Conservation (phyloP, 1,140 invertebrate genomes). For the Centruroides vittatus region DNA sequence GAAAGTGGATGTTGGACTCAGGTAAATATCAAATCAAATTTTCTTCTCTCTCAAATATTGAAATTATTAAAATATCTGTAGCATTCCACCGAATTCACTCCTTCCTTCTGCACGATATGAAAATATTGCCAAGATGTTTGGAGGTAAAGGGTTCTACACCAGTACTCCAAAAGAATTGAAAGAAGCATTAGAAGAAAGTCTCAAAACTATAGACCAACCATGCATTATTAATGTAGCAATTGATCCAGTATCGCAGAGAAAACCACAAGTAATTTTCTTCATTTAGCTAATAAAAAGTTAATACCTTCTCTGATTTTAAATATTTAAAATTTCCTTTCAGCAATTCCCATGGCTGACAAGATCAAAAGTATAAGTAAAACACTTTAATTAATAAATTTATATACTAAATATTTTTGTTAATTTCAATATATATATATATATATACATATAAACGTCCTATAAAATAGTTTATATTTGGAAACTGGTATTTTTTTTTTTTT, state of each 20-base stretch:
- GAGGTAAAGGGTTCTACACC: conserved; percentile 62
- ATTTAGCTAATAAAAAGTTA: neutral
- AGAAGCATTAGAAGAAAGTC: conserved; percentile 45
- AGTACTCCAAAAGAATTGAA: conserved; percentile 57
- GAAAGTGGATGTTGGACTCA: conserved; percentile 24
- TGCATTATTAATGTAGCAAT: conserved; percentile 85
- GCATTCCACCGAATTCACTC: conserved; percentile 64
- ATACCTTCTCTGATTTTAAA: neutral
- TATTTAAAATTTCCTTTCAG: conserved; percentile 15
- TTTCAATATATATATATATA: too few species aligned
- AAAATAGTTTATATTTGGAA: too few species aligned
- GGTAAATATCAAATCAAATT: too few species aligned
- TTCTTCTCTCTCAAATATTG: neutral
- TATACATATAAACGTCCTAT: too few species aligned
- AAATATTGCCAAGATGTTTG: conserved; percentile 72
- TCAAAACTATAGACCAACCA: conserved; percentile 50
- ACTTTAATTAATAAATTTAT: neutral
- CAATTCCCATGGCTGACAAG: conserved; percentile 79
- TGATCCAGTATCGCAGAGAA: conserved; percentile 68
- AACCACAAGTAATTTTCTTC: conserved; percentile 48
- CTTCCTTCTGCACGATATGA: conserved; percentile 68
- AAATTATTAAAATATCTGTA: conserved; percentile 32
- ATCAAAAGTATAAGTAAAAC: conserved; percentile 53
- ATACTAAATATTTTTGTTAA: neutral
- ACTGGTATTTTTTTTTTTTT: too few species aligned